Evolutionary conservation across 2,113 vertebrate species (phyloP).

Genomic region (Aviceda subcristata): DNA sequence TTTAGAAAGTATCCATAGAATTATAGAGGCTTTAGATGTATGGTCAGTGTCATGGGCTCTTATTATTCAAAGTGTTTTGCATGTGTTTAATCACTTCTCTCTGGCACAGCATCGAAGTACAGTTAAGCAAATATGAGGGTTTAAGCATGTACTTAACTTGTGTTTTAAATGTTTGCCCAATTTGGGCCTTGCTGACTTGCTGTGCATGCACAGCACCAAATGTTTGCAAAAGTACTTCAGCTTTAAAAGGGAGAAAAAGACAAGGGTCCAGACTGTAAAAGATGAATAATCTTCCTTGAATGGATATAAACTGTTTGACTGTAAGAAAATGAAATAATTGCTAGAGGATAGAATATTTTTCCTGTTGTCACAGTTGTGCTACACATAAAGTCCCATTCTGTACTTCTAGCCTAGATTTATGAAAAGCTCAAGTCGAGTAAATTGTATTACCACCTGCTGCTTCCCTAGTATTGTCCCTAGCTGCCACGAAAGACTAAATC

Average conservation of each 20-base stretch:
- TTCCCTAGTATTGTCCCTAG: neutral
- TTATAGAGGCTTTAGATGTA: neutral
- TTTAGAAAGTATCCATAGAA: neutral
- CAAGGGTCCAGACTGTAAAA: neutral
- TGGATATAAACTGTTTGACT: neutral
- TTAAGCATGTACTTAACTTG: neutral
- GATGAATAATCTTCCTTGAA: neutral
- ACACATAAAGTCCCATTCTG: neutral
- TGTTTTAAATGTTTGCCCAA: neutral
- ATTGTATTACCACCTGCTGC: neutral
- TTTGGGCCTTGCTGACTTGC: neutral
- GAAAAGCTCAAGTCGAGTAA: neutral
- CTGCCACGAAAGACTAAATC: neutral
- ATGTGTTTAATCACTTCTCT: neutral
- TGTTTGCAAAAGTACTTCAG: neutral
- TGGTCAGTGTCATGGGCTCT: neutral
- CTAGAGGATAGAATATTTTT: neutral
- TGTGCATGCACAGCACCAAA: neutral
- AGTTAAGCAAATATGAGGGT: neutral
- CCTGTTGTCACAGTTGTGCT: neutral
- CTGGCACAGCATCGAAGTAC: neutral
- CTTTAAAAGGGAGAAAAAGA: neutral
- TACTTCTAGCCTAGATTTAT: neutral
- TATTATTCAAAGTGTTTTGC: neutral
- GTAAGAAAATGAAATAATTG: neutral